Base-by-base conservation (phyloP, 2,888 invertebrate species). In the Drosophila formosana region DNA sequence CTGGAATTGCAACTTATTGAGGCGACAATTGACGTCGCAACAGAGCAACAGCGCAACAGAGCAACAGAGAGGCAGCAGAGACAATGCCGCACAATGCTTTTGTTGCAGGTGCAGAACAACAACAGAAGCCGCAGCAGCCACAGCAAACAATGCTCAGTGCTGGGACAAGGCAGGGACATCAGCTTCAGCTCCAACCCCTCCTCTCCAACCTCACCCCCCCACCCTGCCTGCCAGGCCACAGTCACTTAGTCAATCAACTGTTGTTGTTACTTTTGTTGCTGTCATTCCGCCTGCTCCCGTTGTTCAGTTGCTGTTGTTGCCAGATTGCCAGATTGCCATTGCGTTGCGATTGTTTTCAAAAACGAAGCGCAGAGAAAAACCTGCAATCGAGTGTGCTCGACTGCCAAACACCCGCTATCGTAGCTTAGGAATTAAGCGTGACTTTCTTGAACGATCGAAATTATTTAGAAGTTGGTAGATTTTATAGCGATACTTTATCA, bases 241-340 rank as follows among this genome's bases (percentile, higher is more conserved):
- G 86, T 81, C 79, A 83, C 75, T 79, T 79, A 78, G 83, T 74
- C 79, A 83, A 77, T 82, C 77, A 80, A 77, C 78, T 80, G 81
- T 76, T 74, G 37, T n/a, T 37, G 5, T n/a, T 73, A 67, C 66
- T 64, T 68, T 79, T 85, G 76, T 84, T 73, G 69, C 60, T 45
- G 71, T 53, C 57, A 64, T 34, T 34, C 34, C 34, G 34, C 34
- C 34, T 34, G 34, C 37, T 76, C 67, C 72, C 71, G 63, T 69
- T 71, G 70, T 64, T 77, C 75, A 69, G 56, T 61, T 46, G 46
- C 43, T 57, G 65, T 75, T 82, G 73, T 79, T 71, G 51, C 43
- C 84, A 79, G 71, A 78, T 79, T 71, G 51, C 43, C 84, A 79
- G 71, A 78, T 79, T 79, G 73, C 69, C 69, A 78, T 79, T 79